These are phyloP conservation scores for Agrochola lychnidis DNA, from an alignment of 2,888 invertebrate species.

Conservation along the genomic window DNA sequence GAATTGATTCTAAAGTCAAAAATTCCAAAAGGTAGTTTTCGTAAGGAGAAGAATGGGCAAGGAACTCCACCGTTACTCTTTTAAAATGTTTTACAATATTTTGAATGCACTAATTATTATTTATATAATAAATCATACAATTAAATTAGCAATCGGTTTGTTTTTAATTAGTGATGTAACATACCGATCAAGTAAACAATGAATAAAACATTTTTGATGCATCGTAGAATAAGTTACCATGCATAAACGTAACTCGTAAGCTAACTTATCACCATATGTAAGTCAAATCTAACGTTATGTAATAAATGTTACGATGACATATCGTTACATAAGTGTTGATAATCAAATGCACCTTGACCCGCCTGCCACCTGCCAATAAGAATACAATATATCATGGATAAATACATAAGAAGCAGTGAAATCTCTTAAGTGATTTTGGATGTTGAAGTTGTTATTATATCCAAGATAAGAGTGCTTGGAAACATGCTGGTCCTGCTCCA, in stretches of 20 bases:
- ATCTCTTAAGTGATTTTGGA: neutral
- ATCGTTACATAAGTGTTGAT: slow-evolving; percentile 59
- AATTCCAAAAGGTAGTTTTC: too few species aligned
- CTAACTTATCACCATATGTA: slow-evolving; percentile 31
- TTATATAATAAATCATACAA: too few species aligned
- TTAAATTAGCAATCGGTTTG: too few species aligned
- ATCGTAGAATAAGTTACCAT: slow-evolving; percentile 11
- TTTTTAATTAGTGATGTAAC: slow-evolving; percentile 15
- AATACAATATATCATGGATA: slow-evolving; percentile 49
- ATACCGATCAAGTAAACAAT: neutral
- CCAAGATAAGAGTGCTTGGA: too few species aligned
- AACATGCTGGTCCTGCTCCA: too few species aligned
- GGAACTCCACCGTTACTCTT: too few species aligned
- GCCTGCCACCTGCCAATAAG: slow-evolving; percentile 23
- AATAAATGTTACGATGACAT: slow-evolving; percentile 54
- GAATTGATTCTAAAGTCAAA: too few species aligned
- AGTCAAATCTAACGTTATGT: slow-evolving; percentile 54
- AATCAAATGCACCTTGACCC: slow-evolving; percentile 64
- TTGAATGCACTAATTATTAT: too few species aligned
- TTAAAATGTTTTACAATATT: too few species aligned
- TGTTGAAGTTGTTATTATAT: neutral
- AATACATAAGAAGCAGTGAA: slow-evolving; percentile 41
- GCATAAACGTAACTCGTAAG: slow-evolving; percentile 6
- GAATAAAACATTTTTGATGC: slow-evolving; percentile 28
- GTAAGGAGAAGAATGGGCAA: too few species aligned